Base-by-base conservation (phyloP, 1,140 invertebrate species). In the Zaprionus taronus region DNA sequence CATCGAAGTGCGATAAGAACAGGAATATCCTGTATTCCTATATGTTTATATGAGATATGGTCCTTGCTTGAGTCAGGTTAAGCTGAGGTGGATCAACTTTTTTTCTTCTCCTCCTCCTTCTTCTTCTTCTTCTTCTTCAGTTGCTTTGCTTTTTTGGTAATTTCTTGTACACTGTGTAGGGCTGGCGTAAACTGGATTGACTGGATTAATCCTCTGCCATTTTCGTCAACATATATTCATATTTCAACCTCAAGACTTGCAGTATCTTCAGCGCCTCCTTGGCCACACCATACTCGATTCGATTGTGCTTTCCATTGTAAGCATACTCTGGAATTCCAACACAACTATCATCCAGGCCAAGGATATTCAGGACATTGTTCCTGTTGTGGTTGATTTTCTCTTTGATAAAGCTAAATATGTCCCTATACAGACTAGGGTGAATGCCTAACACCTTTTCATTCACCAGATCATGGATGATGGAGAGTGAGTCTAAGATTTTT, bases 191-290 rank as follows among this genome's bases (percentile, higher is more conserved):
- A 17, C 26, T 7, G 17, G 24, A n/a, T 15, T 9, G 26, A 15
- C 24, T 36, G n/a, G n/a, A 7, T 63, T 15, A 9, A 11, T n/a
- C 7, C 12, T 15, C 14, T 11, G 9, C 2, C 41, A 7, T 5
- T 20, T 26, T 2, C 5, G 12, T 2, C n/a, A 66, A 34, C 49
- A 81, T 69, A 2, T 22, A 2, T 0, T 20, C 12, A 44, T 89
- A 86, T 17, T 62, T 72, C 6, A 38, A 7, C 58, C 66, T 28
- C 0, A 80, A 9, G 0, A 86, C 38, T 3, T 57, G 12, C 5
- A 86, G 64, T 44, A 89, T 15, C 11, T 62, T 51, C 7, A 78
- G 53, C 14, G 56, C 47, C 55, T 86, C 84, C 14, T 53, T 17
- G 36, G 51, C 38, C 1, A 68, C n/a, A 15, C 15, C 63, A 17